phyloP scores from a whole-genome alignment of 2,113 vertebrate genomes.

The Daubentonia madagascariensis region DNA sequence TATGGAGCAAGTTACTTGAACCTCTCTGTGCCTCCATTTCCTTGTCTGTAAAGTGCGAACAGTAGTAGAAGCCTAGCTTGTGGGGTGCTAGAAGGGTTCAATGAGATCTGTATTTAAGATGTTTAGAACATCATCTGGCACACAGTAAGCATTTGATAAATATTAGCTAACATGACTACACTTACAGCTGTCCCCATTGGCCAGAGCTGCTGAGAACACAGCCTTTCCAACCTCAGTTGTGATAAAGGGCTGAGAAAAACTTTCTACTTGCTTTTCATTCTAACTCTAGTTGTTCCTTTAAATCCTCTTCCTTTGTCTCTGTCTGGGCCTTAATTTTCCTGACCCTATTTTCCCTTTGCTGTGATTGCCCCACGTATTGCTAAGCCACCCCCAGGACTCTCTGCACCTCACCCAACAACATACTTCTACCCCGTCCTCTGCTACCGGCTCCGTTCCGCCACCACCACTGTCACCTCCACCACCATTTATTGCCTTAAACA shows the following conservation, averaged over 20 bases:
- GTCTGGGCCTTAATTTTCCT: background rate
- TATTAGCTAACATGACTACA: background rate
- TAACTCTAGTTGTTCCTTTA: background rate
- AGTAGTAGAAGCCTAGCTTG: background rate
- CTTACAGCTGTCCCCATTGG: background rate
- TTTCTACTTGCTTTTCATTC: background rate
- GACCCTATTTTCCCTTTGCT: background rate
- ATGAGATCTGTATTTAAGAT: background rate
- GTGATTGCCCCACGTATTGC: background rate
- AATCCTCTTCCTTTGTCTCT: background rate
- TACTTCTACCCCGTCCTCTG: background rate
- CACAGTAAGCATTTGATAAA: background rate
- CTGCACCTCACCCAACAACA: too few relatives aligned
- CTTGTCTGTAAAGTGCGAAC: background rate
- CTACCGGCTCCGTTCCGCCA: accelerated
- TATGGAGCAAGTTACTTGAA: background rate
- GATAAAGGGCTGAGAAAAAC: background rate
- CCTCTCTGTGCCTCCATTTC: background rate
- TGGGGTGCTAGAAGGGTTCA: background rate
- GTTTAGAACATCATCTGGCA: background rate
- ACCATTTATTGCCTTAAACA: background rate
- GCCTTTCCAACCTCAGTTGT: background rate
- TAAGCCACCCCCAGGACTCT: background rate
- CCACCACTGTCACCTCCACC: background rate
- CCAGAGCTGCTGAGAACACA: background rate